Evolutionary conservation across 1,140 invertebrate genomes (phyloP).

Genomic region (Homarus americanus): DNA sequence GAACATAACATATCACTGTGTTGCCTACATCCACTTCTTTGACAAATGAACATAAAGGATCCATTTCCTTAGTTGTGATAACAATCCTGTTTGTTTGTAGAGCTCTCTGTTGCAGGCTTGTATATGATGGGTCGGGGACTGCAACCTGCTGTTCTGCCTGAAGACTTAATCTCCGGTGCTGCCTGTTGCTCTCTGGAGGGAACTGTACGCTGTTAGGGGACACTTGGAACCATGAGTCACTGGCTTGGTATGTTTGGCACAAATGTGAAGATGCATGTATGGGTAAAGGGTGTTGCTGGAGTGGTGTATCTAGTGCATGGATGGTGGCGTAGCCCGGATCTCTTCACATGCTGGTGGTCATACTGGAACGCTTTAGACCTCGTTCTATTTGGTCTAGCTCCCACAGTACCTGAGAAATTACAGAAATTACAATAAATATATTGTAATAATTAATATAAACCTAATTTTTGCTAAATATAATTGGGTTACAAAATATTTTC

Average conservation of each 20-base stretch:
- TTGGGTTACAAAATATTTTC: background rate
- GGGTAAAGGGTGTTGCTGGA: slow-evolving; percentile 50
- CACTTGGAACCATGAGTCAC: slow-evolving; percentile 32
- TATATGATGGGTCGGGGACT: slow-evolving; percentile 34
- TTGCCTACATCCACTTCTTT: slow-evolving; percentile 70
- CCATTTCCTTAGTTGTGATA: slow-evolving; percentile 56
- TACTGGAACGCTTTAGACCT: slow-evolving; percentile 55
- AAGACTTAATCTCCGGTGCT: slow-evolving; percentile 39
- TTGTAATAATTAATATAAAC: too few relatives aligned
- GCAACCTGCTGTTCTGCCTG: slow-evolving; percentile 18
- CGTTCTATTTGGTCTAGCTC: slow-evolving; percentile 69
- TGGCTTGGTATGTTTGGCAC: slow-evolving; percentile 52
- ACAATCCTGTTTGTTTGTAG: slow-evolving; percentile 67
- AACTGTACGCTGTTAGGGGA: slow-evolving; percentile 34
- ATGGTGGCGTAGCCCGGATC: slow-evolving; percentile 66
- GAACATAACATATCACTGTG: slow-evolving; percentile 64
- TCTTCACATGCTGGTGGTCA: slow-evolving; percentile 53
- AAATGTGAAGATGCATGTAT: slow-evolving; percentile 29
- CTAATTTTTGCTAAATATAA: too few relatives aligned
- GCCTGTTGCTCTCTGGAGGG: slow-evolving; percentile 31
- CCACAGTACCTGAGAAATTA: slow-evolving; percentile 69
- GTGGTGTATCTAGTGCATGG: slow-evolving; percentile 58
- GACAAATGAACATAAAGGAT: slow-evolving; percentile 58
- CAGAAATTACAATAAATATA: background rate
- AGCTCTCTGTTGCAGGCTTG: slow-evolving; percentile 59